Conservation (phyloP, 2,888 invertebrate species). For the Prenolepis imparis region DNA sequence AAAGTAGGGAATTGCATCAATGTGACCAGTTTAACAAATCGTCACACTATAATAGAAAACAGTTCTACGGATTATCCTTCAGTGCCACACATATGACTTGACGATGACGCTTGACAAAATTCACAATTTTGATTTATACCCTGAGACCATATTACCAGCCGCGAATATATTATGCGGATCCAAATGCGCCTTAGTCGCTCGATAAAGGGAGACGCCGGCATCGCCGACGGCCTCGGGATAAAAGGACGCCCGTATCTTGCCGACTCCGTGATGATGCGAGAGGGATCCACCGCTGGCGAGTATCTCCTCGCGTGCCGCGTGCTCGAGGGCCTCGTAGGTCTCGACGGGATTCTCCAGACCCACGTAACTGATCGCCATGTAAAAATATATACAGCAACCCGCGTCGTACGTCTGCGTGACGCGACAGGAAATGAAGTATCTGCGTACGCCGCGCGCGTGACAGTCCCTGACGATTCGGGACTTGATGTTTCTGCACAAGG, state of each 20-base stretch:
- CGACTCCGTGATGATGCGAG: constrained; percentile 99
- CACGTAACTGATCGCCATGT: constrained; percentile 93
- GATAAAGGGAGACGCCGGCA: constrained; percentile 92
- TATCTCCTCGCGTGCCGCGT: constrained; percentile 96
- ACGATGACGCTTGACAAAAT: neutral
- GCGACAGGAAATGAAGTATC: constrained; percentile 92
- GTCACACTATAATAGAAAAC: constrained; percentile 2
- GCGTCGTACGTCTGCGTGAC: constrained; percentile 99
- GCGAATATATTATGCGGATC: constrained; percentile 99
- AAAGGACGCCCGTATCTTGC: constrained; percentile 96
- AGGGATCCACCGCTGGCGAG: constrained; percentile 96
- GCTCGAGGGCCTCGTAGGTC: constrained; percentile 95
- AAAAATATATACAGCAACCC: constrained; percentile 98
- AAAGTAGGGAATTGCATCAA: neutral
- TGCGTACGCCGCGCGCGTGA: constrained; percentile 87
- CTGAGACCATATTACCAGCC: constrained; percentile 90
- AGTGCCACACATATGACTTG: neutral
- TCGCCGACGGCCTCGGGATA: constrained; percentile 94
- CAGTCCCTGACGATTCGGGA: constrained; percentile 91
- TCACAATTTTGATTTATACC: constrained; percentile 72
- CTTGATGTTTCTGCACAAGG: constrained; percentile 96
- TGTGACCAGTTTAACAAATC: neutral
- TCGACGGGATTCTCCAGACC: constrained; percentile 90
- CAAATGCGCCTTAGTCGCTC: constrained; percentile 94
- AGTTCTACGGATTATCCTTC: neutral